Percentiles rank a stretch among this genome's conserved stretches.
These are phyloP conservation scores for Condylura cristata DNA, from an alignment of 2,113 vertebrate species.

Conservation along the genomic window DNA sequence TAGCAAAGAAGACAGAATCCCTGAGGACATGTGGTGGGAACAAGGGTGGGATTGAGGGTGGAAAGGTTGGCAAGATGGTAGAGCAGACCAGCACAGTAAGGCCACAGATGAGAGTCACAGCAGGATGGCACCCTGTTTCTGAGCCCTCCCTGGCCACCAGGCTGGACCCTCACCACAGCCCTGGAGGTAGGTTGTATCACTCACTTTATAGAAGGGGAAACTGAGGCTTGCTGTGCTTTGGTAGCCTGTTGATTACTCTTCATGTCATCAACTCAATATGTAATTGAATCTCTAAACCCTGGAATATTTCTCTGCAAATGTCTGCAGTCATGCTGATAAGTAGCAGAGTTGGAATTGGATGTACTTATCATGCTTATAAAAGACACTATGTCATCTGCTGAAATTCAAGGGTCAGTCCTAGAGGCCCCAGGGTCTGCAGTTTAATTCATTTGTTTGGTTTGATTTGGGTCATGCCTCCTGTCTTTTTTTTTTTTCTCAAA, in stretches of 20 bases:
- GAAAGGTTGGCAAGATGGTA: too few species aligned
- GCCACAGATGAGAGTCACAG: background rate
- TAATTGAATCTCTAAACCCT: background rate
- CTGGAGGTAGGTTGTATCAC: background rate
- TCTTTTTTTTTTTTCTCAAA: background rate
- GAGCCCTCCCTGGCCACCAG: background rate
- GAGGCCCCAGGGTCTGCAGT: background rate
- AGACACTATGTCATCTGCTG: background rate
- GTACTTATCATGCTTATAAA: background rate
- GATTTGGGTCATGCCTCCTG: background rate
- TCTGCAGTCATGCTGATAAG: background rate
- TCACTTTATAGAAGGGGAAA: background rate
- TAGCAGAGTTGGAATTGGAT: background rate
- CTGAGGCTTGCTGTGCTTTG: background rate
- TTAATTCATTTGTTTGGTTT: background rate
- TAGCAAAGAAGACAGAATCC: background rate
- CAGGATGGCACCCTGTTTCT: fast-evolving
- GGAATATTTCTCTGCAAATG: background rate
- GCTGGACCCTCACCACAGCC: background rate
- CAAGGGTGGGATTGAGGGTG: background rate
- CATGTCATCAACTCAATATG: background rate
- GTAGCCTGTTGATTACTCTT: background rate
- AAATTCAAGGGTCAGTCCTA: background rate
- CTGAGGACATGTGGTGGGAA: background rate
- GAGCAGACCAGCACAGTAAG: fast-evolving